phyloP scores from a whole-genome alignment of 2,888 invertebrate species.

The Dione juno region DNA sequence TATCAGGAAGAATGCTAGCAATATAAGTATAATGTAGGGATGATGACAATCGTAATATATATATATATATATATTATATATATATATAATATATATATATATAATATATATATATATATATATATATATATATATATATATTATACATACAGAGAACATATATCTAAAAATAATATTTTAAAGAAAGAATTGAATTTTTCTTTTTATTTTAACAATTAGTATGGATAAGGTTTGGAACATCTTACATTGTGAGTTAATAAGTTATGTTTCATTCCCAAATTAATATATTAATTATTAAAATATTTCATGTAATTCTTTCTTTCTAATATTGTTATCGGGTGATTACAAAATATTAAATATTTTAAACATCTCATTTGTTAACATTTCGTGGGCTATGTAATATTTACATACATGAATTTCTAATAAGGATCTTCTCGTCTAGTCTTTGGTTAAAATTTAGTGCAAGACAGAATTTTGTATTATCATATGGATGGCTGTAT shows the following conservation, averaged over 20 bases:
- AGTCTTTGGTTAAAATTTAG: slow-evolving; percentile 32
- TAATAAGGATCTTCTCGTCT: not conserved
- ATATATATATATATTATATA: too few relatives aligned
- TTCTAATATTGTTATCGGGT: not conserved
- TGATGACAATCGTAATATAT: not conserved
- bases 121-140: too few relatives aligned
- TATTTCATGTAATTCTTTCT: not conserved
- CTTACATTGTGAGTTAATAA: too few relatives aligned
- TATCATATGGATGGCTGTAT: not conserved
- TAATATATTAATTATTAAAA: too few relatives aligned
- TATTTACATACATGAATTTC: not conserved
- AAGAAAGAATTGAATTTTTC: too few relatives aligned
- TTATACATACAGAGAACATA: too few relatives aligned
- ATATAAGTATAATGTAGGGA: not conserved
- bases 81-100: too few relatives aligned
- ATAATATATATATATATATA: too few relatives aligned
- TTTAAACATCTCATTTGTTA: not conserved
- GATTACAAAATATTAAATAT: not conserved
- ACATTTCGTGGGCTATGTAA: not conserved
- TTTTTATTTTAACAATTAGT: too few relatives aligned
- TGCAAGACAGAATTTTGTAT: slow-evolving; percentile 7
- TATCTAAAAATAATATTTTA: too few relatives aligned
- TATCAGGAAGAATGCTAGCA: slow-evolving; percentile 46
- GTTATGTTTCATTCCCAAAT: too few relatives aligned
- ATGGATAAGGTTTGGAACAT: too few relatives aligned